Conservation (phyloP, 2,797 vertebrate species). For the Bovichtus variegatus region DNA sequence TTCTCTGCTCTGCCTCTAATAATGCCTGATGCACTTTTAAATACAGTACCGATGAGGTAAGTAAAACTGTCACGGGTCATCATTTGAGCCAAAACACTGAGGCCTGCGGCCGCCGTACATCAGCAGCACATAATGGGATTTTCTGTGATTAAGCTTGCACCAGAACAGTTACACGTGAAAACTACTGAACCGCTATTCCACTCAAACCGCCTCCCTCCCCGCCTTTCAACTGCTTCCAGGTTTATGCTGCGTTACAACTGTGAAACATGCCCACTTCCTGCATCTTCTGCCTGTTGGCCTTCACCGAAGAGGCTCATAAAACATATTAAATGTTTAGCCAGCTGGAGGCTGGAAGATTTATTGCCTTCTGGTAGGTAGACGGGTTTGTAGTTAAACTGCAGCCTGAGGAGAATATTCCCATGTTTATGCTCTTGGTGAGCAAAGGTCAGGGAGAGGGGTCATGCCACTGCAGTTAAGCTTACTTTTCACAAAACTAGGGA, state of each 20-base stretch:
- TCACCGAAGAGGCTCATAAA: conserved; percentile 52
- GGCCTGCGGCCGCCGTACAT: conserved; percentile 2
- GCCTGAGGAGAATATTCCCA: conserved; percentile 30
- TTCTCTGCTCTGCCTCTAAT: conserved; percentile 6
- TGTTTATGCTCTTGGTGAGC: conserved; percentile 46
- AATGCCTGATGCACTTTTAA: conserved; percentile 6
- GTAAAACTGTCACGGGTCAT: conserved; percentile 22
- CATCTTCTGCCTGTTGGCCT: conserved; percentile 46
- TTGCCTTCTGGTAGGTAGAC: conserved; percentile 14
- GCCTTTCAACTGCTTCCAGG: conserved; percentile 20
- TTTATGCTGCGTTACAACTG: conserved; percentile 22
- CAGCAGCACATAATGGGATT: conserved; percentile 34
- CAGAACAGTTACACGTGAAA: conserved; percentile 20
- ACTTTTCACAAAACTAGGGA: conserved; percentile 31
- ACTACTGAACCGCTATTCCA: not conserved
- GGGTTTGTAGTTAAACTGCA: conserved; percentile 35
- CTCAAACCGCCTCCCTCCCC: not conserved
- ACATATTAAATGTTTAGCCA: conserved; percentile 52
- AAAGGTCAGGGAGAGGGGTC: conserved; percentile 55
- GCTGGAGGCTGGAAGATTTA: conserved; percentile 49
- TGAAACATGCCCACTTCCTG: conserved; percentile 30
- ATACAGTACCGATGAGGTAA: conserved; percentile 5
- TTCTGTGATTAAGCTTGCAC: conserved; percentile 19
- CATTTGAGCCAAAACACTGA: conserved; percentile 51
- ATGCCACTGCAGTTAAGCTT: conserved; percentile 32